Percentiles rank a stretch among this genome's conserved stretches.
phyloP scores from a whole-genome alignment of 2,888 invertebrate genomes.

The Ommatoiulus sabulosus region DNA sequence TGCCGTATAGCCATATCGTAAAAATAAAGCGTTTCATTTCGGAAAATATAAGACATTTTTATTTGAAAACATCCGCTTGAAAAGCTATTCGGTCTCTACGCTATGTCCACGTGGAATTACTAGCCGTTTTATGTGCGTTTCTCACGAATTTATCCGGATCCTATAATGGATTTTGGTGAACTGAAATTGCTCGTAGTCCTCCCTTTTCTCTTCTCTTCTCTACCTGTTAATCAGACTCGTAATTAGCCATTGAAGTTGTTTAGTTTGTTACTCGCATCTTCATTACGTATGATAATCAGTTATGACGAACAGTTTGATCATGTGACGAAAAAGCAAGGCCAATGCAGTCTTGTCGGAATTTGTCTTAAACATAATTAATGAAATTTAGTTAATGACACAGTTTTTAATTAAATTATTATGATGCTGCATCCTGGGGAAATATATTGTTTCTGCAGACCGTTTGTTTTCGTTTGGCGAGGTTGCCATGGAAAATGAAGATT shows the following conservation, averaged over 20 bases:
- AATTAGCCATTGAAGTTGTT: background rate
- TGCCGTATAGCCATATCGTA: background rate
- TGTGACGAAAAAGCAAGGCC: background rate
- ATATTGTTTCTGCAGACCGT: too few species aligned
- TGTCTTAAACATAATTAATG: too few species aligned
- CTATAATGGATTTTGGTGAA: slow-evolving; percentile 24
- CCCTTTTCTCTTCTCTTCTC: background rate
- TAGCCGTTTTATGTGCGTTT: background rate
- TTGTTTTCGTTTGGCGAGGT: too few species aligned
- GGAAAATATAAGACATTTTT: slow-evolving; percentile 28
- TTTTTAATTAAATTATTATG: background rate
- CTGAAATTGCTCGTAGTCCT: slow-evolving; percentile 32
- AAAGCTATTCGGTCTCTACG: background rate
- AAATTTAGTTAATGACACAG: background rate
- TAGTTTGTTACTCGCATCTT: background rate
- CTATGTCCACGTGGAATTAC: background rate
- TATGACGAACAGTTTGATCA: background rate
- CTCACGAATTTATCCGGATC: slow-evolving; percentile 9
- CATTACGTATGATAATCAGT: slow-evolving; percentile 36
- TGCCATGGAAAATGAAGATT: too few species aligned
- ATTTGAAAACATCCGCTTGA: slow-evolving; percentile 6
- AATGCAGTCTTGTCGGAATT: background rate
- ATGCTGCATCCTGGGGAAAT: too few species aligned
- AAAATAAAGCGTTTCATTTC: slow-evolving; percentile 17
- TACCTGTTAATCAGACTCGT: slow-evolving; percentile 8